Percentiles rank a stretch among this genome's conserved stretches.
These are phyloP conservation scores for Pemphredon lugubris DNA, from an alignment of 2,888 invertebrate genomes.

Conservation along the genomic window DNA sequence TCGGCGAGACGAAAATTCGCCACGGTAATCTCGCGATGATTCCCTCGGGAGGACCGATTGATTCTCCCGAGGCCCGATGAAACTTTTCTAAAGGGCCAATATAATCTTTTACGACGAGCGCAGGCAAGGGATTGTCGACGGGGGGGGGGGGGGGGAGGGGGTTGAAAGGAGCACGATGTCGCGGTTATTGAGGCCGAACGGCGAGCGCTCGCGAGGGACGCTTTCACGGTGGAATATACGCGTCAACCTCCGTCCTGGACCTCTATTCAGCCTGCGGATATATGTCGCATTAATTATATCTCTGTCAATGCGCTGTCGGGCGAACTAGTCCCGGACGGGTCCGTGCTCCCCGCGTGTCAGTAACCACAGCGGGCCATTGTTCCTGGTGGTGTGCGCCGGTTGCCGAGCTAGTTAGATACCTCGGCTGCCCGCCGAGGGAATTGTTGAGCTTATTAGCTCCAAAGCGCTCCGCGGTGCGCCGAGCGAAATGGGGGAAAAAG, in stretches of 20 bases:
- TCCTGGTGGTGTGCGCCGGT: conserved; percentile 48
- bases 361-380: conserved; percentile 72
- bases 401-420: conserved; percentile 62
- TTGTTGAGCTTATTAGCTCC: conserved; percentile 74
- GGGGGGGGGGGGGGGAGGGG: not conserved
- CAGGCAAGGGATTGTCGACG: too few relatives aligned
- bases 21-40: too few relatives aligned
- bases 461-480: conserved; percentile 40
- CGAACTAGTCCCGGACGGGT: conserved; percentile 54
- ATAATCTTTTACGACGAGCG: conserved; percentile 39
- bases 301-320: conserved; percentile 67
- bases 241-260: conserved; percentile 57
- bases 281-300: conserved; percentile 74
- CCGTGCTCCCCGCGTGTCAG: conserved; percentile 72
- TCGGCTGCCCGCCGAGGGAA: conserved; percentile 67
- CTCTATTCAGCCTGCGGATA: conserved; percentile 67
- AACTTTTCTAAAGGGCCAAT: conserved; percentile 39
- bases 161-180: conserved; percentile 53
- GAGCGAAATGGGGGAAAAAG: conserved; percentile 19
- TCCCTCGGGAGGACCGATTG: too few relatives aligned
- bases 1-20: too few relatives aligned
- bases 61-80: too few relatives aligned
- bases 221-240: conserved; percentile 62
- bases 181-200: conserved; percentile 51
- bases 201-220: conserved; percentile 32